These are phyloP conservation scores for Streptopelia turtur DNA, from an alignment of 2,797 vertebrate genomes.

Conservation along the genomic window DNA sequence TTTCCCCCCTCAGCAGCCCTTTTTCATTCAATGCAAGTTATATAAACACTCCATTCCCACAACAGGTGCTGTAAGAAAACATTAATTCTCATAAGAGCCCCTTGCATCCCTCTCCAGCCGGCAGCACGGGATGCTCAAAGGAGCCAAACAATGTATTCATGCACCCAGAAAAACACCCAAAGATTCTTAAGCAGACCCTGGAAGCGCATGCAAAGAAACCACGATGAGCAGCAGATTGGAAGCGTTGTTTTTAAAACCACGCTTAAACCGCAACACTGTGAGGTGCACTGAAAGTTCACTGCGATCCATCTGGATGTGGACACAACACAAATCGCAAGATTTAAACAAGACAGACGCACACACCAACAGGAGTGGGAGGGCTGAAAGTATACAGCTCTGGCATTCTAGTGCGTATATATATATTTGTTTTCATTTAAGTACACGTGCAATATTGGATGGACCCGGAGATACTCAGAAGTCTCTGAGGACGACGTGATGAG, in stretches of 20 bases:
- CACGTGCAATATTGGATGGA: not conserved
- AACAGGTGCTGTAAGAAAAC: not conserved
- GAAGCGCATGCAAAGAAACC: not conserved
- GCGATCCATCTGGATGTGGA: not conserved
- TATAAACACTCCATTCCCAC: not conserved
- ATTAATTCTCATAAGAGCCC: not conserved
- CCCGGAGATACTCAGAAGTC: not conserved
- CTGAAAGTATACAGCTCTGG: not conserved
- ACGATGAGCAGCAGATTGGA: not conserved
- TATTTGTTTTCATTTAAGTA: not conserved
- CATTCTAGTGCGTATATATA: not conserved
- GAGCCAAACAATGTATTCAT: not conserved
- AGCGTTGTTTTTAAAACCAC: not conserved
- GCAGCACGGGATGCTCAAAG: not conserved
- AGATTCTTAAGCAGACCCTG: not conserved
- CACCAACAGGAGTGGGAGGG: not conserved
- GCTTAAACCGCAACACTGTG: fast-evolving
- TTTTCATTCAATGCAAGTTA: not conserved
- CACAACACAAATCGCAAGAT: not conserved
- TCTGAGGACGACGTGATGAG: not conserved
- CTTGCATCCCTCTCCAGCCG: not conserved
- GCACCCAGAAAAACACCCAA: not conserved
- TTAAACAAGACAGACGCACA: not conserved
- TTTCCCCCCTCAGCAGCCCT: not conserved
- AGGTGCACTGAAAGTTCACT: not conserved